These are phyloP conservation scores for Drosophila mettleri DNA, from an alignment of 2,888 invertebrate species.

Conservation along the genomic window DNA sequence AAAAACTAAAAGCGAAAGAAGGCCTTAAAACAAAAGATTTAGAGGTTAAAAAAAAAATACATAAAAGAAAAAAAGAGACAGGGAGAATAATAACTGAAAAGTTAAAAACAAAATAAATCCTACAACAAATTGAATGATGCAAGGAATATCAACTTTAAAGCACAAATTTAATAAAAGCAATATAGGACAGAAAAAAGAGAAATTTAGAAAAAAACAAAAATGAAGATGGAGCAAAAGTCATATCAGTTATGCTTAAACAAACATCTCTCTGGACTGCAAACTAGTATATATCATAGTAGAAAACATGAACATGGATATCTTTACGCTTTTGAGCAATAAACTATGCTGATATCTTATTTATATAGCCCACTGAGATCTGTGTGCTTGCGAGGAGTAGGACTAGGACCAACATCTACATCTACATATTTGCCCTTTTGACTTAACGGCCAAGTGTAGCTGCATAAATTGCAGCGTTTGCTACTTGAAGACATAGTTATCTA, in stretches of 20 bases:
- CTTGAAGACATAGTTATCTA: slow-evolving; percentile 37
- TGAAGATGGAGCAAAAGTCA: background rate
- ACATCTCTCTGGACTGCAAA: background rate
- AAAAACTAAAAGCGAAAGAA: too few species aligned
- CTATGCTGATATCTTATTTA: slow-evolving; percentile 4
- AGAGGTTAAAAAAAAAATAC: too few species aligned
- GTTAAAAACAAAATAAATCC: too few species aligned
- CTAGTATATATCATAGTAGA: background rate
- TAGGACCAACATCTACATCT: too few species aligned
- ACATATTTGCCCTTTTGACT: slow-evolving; percentile 34
- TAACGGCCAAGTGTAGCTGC: slow-evolving; percentile 29
- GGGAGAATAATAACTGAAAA: too few species aligned
- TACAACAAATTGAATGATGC: too few species aligned
- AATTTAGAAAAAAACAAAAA: background rate
- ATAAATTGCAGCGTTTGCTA: slow-evolving; percentile 34
- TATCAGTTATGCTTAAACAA: background rate
- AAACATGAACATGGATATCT: background rate
- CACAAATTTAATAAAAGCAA: rapidly evolving
- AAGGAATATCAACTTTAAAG: background rate
- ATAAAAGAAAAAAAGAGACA: too few species aligned
- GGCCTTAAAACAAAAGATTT: background rate
- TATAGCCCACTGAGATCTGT: background rate
- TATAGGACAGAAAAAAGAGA: background rate
- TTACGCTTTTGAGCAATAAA: slow-evolving; percentile 5
- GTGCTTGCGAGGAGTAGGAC: slow-evolving; percentile 11